phyloP scores from a whole-genome alignment of 2,113 vertebrate genomes.

The Heptranchias perlo region DNA sequence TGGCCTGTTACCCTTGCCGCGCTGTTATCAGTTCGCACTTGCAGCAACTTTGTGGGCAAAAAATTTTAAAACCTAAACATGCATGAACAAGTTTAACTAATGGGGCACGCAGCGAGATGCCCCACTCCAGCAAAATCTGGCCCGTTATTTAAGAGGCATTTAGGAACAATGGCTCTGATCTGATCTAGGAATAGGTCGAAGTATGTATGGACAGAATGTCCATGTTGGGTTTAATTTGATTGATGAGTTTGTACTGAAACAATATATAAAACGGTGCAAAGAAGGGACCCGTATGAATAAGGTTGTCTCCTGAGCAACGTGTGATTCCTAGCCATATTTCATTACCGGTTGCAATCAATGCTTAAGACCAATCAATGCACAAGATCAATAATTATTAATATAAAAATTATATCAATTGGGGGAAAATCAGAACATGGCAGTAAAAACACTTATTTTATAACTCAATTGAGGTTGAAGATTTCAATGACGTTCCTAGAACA shows the following conservation, averaged over 20 bases:
- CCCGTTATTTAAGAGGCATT: too few species aligned
- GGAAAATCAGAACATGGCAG: background rate
- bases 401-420: background rate
- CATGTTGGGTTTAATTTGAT: background rate
- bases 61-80: too few species aligned
- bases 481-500: background rate
- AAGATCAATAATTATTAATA: background rate
- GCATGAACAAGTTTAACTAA: too few species aligned
- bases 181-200: background rate
- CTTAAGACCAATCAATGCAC: background rate
- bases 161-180: too few species aligned
- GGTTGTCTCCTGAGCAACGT: background rate
- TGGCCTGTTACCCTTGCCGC: too few species aligned
- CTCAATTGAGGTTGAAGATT: background rate
- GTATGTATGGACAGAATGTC: background rate
- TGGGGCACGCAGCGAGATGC: too few species aligned
- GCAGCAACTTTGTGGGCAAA: too few species aligned
- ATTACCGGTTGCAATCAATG: background rate
- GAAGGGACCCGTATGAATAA: background rate
- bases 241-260: background rate
- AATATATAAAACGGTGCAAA: background rate
- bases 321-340: background rate
- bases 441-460: background rate
- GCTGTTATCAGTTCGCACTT: too few species aligned
- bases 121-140: too few species aligned